Evolutionary conservation across 2,888 invertebrate genomes (phyloP).

Genomic region (Rhagium mordax): DNA sequence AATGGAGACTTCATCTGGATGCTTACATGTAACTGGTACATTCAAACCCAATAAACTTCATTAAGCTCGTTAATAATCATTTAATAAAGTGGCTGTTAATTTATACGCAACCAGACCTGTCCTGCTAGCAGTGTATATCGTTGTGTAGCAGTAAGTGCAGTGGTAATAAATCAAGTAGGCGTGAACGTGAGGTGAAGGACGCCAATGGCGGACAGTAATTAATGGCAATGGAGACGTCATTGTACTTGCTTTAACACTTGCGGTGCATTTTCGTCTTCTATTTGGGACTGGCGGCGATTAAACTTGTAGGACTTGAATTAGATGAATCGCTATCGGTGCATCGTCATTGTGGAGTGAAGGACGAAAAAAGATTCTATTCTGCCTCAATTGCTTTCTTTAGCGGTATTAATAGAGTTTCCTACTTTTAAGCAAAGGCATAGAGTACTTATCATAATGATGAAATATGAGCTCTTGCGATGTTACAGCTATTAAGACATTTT

Average conservation of each 20-base stretch:
- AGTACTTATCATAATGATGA: too few relatives aligned
- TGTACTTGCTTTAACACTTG: slow-evolving; percentile 10
- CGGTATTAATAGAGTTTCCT: neutral
- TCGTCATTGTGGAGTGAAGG: neutral
- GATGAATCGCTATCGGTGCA: slow-evolving; percentile 5
- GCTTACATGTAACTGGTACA: neutral
- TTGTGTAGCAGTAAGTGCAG: slow-evolving; percentile 17
- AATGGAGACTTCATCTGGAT: too few relatives aligned
- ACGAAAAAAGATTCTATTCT: neutral
- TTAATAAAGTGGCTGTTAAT: slow-evolving; percentile 8
- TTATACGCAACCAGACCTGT: slow-evolving; percentile 1
- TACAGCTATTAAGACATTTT: too few relatives aligned
- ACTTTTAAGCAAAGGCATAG: neutral
- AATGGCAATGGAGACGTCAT: slow-evolving; percentile 36
- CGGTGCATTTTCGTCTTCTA: neutral
- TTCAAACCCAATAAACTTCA: slow-evolving; percentile 2
- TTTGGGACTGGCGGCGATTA: neutral
- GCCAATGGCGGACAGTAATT: slow-evolving; percentile 26
- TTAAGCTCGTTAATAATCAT: slow-evolving; percentile 1
- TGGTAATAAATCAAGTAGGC: slow-evolving; percentile 36
- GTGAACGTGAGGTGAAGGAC: slow-evolving; percentile 34
- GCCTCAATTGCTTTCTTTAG: neutral
- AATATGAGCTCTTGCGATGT: too few relatives aligned
- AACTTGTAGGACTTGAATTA: slow-evolving; percentile 11
- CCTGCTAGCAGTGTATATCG: neutral